Evolutionary conservation across 2,888 invertebrate genomes (phyloP), one percentile per base, ranked within the genome.

Genomic region (Sinodicranocentrus sp.): DNA sequence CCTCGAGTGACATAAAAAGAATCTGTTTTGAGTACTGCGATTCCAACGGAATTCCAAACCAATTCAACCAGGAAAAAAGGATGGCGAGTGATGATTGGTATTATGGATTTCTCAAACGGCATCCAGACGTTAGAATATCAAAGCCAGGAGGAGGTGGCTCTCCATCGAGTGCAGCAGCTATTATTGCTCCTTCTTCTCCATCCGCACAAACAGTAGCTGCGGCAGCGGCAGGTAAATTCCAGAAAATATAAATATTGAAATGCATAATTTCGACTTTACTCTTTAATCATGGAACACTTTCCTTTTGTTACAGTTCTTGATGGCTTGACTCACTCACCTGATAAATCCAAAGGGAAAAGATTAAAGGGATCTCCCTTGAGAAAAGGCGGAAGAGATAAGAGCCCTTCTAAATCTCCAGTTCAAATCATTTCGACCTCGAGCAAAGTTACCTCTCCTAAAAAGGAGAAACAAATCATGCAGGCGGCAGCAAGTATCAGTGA

Each of bases 21-120:
- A 89, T 89, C 39, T 89, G 89, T 43, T 89, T 85, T 25, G 89
- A 89, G 48, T 89, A 89, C 71, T 89, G 89, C 44, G 87, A 89
- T 78, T 86, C 87, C 25, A 88, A 88, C 23, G 88, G 87, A 19
- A 87, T 89, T 19, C 88, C 86, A 10, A 88, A 88, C 75, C 88
- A 88, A 44, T 89, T 89, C 59, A 88, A 88, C 67, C 76, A 82
- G 3, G 88, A 88, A 23, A 88, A 88, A 44, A 72, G 89, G 2
- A 89, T 88, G 88, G 89, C 88, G 5, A 88, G 88, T 44, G 87
- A 88, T 72, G 89, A 88, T 70, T 88, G 88, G 88, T 88, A 88
- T 72, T 88, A 88, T 71, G 88, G 88, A 52, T 88, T 88, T 68
- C 39, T 75, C 1, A 82, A 82, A 33, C 67, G 75, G 23, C 82